Percentiles rank a stretch among this genome's conserved stretches.
Conservation (phyloP, 2,113 vertebrate genomes). For the Grantiella picta region DNA sequence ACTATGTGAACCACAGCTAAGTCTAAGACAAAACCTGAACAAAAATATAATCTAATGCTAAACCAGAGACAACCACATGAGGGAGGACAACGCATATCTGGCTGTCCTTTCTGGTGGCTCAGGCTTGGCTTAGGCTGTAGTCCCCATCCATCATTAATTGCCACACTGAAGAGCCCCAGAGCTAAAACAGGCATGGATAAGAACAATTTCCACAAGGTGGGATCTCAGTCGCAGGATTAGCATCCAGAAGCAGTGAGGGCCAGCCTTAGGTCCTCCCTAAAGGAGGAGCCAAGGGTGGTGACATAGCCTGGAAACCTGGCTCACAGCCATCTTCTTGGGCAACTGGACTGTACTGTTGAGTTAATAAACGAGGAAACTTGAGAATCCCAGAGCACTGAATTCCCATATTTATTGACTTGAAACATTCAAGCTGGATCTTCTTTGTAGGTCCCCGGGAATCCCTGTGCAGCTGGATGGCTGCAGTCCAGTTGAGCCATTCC, state of each 20-base stretch:
- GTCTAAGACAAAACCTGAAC: neutral
- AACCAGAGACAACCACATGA: neutral
- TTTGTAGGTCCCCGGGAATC: neutral
- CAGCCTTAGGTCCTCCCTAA: neutral
- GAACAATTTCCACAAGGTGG: neutral
- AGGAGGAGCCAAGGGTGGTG: neutral
- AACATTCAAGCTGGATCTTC: neutral
- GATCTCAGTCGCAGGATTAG: neutral
- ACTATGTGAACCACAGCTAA: neutral
- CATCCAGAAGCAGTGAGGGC: neutral
- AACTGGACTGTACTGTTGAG: neutral
- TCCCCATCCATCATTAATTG: neutral
- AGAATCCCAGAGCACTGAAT: neutral
- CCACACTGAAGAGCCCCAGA: neutral
- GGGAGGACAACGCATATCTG: neutral
- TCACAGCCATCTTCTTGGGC: neutral
- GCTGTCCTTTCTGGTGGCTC: neutral
- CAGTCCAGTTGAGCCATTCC: neutral
- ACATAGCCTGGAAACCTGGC: neutral
- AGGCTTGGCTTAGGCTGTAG: neutral
- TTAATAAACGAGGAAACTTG: neutral
- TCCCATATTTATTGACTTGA: neutral
- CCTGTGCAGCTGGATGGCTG: neutral
- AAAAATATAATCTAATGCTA: neutral
- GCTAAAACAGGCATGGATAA: neutral